Evolutionary conservation across 2,888 invertebrate species (phyloP).

Genomic region (Drosophila barbarae): DNA sequence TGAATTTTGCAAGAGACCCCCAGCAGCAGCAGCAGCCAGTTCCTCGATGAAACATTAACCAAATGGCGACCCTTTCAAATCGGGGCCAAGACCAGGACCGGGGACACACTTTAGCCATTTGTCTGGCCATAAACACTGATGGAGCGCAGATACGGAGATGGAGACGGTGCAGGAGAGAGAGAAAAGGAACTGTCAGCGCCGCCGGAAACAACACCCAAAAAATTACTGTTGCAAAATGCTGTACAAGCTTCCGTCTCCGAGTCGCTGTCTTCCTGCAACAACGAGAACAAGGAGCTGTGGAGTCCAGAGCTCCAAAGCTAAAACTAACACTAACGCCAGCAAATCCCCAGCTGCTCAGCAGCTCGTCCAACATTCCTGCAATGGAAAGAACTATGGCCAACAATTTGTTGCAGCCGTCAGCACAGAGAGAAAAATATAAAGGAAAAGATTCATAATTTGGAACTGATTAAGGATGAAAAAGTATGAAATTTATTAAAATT

Average conservation of each 20-base stretch:
- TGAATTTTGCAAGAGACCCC: conserved; percentile 65
- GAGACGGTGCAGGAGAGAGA: neutral
- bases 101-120: conserved; percentile 23
- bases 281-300: conserved; percentile 35
- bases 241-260: conserved; percentile 65
- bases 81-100: conserved; percentile 22
- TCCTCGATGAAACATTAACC: conserved; percentile 53
- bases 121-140: conserved; percentile 39
- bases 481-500: neutral
- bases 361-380: conserved; percentile 47
- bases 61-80: conserved; percentile 51
- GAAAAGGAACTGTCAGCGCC: conserved; percentile 61
- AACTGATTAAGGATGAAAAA: too few relatives aligned
- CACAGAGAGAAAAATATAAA: neutral
- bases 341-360: conserved; percentile 63
- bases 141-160: conserved; percentile 15
- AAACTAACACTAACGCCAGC: conserved; percentile 46
- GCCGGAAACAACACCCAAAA: conserved; percentile 72
- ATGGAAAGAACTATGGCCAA: conserved; percentile 56
- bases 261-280: conserved; percentile 62
- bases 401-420: conserved; percentile 59
- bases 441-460: too few relatives aligned
- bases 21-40: conserved; percentile 5
- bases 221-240: conserved; percentile 70
- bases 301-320: conserved; percentile 3